Percentiles rank a stretch among this genome's conserved stretches.
Evolutionary conservation across 2,113 vertebrate genomes (phyloP).

Genomic region (Balaeniceps rex): DNA sequence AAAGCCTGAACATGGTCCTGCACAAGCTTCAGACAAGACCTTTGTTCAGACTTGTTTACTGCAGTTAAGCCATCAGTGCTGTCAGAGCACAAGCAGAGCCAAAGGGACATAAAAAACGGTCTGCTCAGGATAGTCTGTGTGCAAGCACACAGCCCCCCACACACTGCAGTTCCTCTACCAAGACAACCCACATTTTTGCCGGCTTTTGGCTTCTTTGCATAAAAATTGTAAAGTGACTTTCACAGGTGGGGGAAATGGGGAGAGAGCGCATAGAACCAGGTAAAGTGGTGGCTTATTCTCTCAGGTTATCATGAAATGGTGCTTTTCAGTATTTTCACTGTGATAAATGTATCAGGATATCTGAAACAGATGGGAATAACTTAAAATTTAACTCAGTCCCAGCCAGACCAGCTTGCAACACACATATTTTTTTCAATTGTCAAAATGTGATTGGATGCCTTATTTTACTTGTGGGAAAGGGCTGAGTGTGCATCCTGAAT

Average conservation of each 20-base stretch:
- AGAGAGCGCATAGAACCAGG: not conserved
- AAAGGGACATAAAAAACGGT: not conserved
- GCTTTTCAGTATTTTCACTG: not conserved
- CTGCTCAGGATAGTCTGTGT: not conserved
- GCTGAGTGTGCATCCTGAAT: not conserved
- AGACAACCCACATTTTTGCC: not conserved
- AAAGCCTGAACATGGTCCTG: not conserved
- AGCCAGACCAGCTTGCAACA: not conserved
- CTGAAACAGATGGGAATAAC: not conserved
- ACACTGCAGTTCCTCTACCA: not conserved
- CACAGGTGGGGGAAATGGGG: not conserved
- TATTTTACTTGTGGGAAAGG: not conserved
- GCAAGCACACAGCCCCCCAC: not conserved
- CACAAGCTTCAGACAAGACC: not conserved
- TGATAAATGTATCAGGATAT: not conserved
- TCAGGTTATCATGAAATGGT: not conserved
- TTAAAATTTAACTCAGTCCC: not conserved
- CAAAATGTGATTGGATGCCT: not conserved
- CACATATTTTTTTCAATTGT: not conserved
- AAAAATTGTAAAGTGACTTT: not conserved
- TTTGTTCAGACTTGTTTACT: not conserved
- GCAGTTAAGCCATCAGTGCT: not conserved
- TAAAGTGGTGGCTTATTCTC: not conserved
- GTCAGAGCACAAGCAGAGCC: not conserved
- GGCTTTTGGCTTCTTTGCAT: not conserved